These are phyloP conservation scores for Folsomia manolachei DNA, from an alignment of 2,888 invertebrate genomes.

Conservation along the genomic window DNA sequence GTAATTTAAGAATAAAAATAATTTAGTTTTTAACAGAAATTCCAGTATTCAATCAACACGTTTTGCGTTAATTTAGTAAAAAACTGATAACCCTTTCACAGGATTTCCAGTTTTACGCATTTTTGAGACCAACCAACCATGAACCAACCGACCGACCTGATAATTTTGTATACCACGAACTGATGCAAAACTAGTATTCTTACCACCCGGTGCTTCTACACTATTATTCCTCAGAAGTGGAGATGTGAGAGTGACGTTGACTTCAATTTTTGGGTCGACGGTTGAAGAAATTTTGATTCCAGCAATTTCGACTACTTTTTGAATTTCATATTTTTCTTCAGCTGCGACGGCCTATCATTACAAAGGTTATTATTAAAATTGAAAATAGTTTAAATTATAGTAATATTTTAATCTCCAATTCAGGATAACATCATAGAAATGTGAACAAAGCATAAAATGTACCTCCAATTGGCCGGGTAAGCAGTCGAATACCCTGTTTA, in stretches of 20 bases:
- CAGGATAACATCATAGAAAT: neutral
- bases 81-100: too few species aligned
- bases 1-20: neutral
- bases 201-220: conserved; percentile 51
- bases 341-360: conserved; percentile 60
- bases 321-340: conserved; percentile 77
- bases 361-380: conserved; percentile 1
- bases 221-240: conserved; percentile 82
- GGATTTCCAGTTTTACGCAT: too few species aligned
- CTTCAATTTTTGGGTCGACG: conserved; percentile 63
- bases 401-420: neutral
- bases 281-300: conserved; percentile 80
- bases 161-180: conserved; percentile 50
- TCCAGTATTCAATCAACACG: neutral
- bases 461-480: conserved; percentile 75
- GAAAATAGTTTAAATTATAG: too few species aligned
- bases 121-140: conserved; percentile 39
- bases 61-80: too few species aligned
- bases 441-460: conserved; percentile 13
- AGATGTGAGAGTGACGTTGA: conserved; percentile 86
- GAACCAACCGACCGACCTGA: conserved; percentile 44
- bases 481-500: conserved; percentile 81
- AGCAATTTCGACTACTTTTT: conserved; percentile 78
- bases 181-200: conserved; percentile 61
- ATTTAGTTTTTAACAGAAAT: neutral